A percentile compares a stretch with the other conserved stretches of the same genome.
Conservation (phyloP, 2,113 vertebrate species). For the Oreochromis niloticus region DNA sequence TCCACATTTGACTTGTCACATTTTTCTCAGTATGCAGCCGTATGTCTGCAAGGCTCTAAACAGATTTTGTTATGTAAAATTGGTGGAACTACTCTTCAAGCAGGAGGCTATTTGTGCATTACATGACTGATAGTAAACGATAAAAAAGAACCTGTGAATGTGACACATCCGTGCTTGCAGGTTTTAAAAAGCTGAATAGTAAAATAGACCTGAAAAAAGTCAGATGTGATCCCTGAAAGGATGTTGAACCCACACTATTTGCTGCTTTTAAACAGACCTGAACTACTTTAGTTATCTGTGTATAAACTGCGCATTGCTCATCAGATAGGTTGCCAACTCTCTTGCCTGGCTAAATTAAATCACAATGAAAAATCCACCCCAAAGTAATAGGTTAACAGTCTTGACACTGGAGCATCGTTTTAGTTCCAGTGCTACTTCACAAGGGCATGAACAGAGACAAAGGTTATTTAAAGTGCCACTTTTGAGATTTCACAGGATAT, state of each 20-base stretch:
- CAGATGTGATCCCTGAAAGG: background rate
- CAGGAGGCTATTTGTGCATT: background rate
- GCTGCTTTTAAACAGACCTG: background rate
- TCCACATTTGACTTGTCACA: background rate
- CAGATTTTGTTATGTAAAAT: background rate
- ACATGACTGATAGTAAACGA: background rate
- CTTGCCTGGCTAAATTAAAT: background rate
- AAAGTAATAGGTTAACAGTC: background rate
- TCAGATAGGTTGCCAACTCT: background rate
- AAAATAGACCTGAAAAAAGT: background rate
- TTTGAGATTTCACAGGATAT: background rate
- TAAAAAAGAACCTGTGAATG: background rate
- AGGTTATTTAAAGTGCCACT: background rate
- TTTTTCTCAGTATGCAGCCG: background rate
- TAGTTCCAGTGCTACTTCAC: background rate
- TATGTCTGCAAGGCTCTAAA: background rate
- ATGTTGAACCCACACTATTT: background rate
- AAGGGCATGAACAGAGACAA: background rate
- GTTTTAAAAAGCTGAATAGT: background rate
- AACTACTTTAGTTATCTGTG: background rate
- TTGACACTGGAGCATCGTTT: background rate
- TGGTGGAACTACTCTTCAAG: background rate
- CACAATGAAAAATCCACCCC: background rate
- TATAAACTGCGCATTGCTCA: background rate
- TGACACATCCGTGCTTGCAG: background rate